Base-by-base conservation (phyloP, 2,888 invertebrate species). In the Drosophila incognita region DNA sequence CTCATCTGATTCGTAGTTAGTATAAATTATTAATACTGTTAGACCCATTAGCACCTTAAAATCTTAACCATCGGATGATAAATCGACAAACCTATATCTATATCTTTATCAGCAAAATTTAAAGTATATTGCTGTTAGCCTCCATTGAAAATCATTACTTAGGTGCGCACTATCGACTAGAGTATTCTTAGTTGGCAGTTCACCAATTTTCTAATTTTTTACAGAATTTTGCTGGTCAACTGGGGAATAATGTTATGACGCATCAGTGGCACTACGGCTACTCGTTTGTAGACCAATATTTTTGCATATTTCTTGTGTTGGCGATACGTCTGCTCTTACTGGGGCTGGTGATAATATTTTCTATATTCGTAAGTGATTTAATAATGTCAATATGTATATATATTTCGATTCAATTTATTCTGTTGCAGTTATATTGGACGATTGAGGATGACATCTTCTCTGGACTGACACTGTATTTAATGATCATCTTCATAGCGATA, bases 221-320 rank as follows among this genome's bases (percentile, higher is more conserved):
- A 1, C 21, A 92, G 92, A 85, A 82, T 48, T 78, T 84, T 46
- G 74, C 82, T 0, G 69, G 69, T 4, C 92, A 91, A 64, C 58
- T 80, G 0, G 74, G 82, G 40, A 83, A 89, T 31, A 85, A 90
- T 62, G 81, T 87, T 13, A 69, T 83, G 69, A 81, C 76, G 2
- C 89, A 91, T 77, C 91, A 91, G 59, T 88, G 87, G 86, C 82
- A 84, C 31, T 91, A 91, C 40, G 92, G 92, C 0, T 83, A 76
- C 60, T 61, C 70, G 1, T 87, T 82, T 58, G 52, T 49, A 1
- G 46, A 11, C 0, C 90, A 92, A 65, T 87, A 81, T 79, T 13
- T 61, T 2, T 71, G 80, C 1, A 76, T 88, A 60, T 81, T 87
- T 56, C 3, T 84, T 6, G 81, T 89, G 1, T 42, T 91, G 5